These are phyloP conservation scores for Brenthis ino DNA, from an alignment of 2,888 invertebrate genomes.

Conservation along the genomic window DNA sequence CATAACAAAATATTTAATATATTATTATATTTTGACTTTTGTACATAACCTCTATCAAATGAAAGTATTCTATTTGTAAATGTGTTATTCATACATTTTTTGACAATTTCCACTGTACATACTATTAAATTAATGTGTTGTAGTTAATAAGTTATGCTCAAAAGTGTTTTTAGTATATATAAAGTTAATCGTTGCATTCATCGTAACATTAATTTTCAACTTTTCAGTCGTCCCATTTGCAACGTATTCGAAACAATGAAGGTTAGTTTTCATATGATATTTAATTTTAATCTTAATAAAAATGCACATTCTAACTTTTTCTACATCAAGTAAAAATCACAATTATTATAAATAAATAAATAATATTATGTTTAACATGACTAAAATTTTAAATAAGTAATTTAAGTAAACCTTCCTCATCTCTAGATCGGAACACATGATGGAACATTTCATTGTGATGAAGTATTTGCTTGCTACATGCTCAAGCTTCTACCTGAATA, in stretches of 20 bases:
- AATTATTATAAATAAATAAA: too few relatives aligned
- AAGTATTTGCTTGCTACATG: slow-evolving; percentile 96
- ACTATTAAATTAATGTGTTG: not conserved
- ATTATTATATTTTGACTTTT: too few relatives aligned
- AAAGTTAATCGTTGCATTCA: slow-evolving; percentile 1
- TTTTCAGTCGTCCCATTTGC: slow-evolving; percentile 5
- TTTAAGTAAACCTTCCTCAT: not conserved
- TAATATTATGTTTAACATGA: too few relatives aligned
- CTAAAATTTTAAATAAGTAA: not conserved
- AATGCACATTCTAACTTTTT: too few relatives aligned
- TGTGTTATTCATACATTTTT: too few relatives aligned
- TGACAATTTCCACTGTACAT: too few relatives aligned
- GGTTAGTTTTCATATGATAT: slow-evolving; percentile 28
- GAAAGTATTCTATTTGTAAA: too few relatives aligned
- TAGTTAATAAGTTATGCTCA: slow-evolving; percentile 24
- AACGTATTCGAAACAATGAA: slow-evolving; percentile 31
- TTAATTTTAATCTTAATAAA: not conserved
- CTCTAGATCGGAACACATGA: slow-evolving; percentile 87
- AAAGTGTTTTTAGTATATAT: slow-evolving; percentile 14
- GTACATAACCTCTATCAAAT: too few relatives aligned
- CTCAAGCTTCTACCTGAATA: slow-evolving; percentile 91
- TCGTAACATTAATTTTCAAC: not conserved
- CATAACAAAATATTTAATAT: too few relatives aligned
- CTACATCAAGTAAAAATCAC: too few relatives aligned
- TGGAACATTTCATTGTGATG: slow-evolving; percentile 96